Evolutionary conservation across 2,888 invertebrate species (phyloP).

Genomic region (Deroplatys truncata): DNA sequence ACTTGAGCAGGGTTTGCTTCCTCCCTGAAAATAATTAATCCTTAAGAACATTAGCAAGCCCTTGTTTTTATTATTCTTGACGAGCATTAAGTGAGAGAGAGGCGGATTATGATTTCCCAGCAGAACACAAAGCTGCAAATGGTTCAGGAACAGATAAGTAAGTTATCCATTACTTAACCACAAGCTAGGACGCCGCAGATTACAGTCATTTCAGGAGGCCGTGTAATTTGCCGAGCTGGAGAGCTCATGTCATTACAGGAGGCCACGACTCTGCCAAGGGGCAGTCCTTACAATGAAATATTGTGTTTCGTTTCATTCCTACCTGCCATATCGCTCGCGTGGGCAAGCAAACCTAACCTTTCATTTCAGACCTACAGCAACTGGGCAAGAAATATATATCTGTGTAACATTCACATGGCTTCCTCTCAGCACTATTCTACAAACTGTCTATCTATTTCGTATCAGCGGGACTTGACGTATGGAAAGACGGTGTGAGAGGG

Average conservation of each 20-base stretch:
- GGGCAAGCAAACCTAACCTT: too few species aligned
- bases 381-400: too few species aligned
- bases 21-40: background rate
- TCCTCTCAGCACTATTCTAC: too few species aligned
- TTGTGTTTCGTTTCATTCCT: background rate
- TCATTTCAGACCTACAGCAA: too few species aligned
- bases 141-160: background rate
- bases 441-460: too few species aligned
- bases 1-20: background rate
- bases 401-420: too few species aligned
- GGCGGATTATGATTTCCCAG: background rate
- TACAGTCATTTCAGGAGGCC: background rate
- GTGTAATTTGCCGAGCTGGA: too few species aligned
- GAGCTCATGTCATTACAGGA: background rate
- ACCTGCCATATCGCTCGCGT: too few species aligned
- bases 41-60: background rate
- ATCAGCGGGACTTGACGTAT: too few species aligned
- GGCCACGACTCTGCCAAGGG: too few species aligned
- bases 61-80: background rate
- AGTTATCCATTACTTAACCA: background rate
- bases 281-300: background rate
- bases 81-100: too few species aligned
- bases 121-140: background rate
- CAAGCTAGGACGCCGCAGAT: background rate
- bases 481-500: too few species aligned